Percentiles rank a stretch among this genome's conserved stretches.
phyloP scores from a whole-genome alignment of 1,140 invertebrate genomes.

The Myzus persicae region DNA sequence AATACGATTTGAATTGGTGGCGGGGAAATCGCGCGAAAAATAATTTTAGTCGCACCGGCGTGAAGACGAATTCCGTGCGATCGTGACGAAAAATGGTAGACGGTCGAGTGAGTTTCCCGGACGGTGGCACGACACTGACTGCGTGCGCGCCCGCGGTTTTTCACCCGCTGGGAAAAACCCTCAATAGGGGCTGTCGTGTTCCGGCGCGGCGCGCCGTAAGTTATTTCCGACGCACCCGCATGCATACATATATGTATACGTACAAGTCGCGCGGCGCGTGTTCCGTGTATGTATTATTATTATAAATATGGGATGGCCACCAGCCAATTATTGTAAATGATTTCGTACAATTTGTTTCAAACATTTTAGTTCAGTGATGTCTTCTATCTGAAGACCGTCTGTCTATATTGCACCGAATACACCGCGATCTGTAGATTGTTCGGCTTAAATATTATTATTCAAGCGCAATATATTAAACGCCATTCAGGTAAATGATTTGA shows the following conservation, averaged over 20 bases:
- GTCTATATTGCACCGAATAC: neutral
- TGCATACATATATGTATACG: neutral
- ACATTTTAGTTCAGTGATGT: neutral
- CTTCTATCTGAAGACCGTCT: neutral
- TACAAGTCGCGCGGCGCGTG: neutral
- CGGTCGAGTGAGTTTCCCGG: neutral
- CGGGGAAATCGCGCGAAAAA: neutral
- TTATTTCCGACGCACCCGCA: slow-evolving; percentile 43
- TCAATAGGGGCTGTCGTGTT: slow-evolving; percentile 48
- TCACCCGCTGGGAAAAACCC: slow-evolving; percentile 44
- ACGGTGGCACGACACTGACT: slow-evolving; percentile 43
- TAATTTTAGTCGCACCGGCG: neutral
- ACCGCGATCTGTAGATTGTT: neutral
- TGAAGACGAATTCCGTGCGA: neutral
- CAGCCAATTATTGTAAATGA: neutral
- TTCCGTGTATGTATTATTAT: neutral
- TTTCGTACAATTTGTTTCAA: neutral
- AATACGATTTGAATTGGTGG: neutral
- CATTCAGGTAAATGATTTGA: neutral
- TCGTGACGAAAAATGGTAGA: neutral
- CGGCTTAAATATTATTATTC: neutral
- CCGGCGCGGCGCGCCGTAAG: slow-evolving; percentile 37
- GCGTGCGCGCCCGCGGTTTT: slow-evolving; percentile 52
- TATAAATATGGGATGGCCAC: neutral
- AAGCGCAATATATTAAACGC: neutral